Evolutionary conservation across 2,797 vertebrate species (phyloP).

Genomic region (Characodon lateralis): DNA sequence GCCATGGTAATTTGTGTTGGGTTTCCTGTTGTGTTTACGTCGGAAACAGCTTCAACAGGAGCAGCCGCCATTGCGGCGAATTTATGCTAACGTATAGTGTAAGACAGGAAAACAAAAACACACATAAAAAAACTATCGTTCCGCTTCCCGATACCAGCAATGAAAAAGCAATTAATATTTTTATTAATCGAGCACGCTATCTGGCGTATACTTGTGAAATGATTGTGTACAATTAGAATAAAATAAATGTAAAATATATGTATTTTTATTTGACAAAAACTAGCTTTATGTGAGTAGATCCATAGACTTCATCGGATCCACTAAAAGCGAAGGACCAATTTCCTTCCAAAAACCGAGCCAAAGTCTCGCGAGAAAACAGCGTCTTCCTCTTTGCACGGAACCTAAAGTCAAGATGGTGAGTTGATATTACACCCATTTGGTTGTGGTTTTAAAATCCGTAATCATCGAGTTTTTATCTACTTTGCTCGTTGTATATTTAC

Average conservation of each 20-base stretch:
- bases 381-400: conserved; percentile 83
- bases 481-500: fast-evolving
- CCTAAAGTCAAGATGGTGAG: conserved; percentile 84
- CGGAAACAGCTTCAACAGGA: conserved; percentile 28
- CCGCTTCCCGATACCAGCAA: background rate
- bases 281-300: background rate
- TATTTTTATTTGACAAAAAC: background rate
- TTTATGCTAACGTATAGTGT: conserved; percentile 7
- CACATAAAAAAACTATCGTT: background rate
- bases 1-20: conserved; percentile 67
- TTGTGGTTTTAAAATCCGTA: conserved; percentile 45
- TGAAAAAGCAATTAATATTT: fast-evolving
- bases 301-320: conserved; percentile 13
- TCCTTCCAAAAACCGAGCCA: conserved; percentile 42
- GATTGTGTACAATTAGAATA: background rate
- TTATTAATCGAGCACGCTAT: fast-evolving
- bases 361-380: conserved; percentile 68
- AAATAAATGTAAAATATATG: background rate
- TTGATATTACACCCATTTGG: fast-evolving
- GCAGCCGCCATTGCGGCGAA: conserved; percentile 69
- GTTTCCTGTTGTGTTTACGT: conserved; percentile 55
- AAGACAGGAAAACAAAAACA: conserved; percentile 10
- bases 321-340: conserved; percentile 42
- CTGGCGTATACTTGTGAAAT: fast-evolving
- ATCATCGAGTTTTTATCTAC: conserved; percentile 41